Evolutionary conservation across 2,888 invertebrate species (phyloP).

Genomic region (Microctonus hyperodae): DNA sequence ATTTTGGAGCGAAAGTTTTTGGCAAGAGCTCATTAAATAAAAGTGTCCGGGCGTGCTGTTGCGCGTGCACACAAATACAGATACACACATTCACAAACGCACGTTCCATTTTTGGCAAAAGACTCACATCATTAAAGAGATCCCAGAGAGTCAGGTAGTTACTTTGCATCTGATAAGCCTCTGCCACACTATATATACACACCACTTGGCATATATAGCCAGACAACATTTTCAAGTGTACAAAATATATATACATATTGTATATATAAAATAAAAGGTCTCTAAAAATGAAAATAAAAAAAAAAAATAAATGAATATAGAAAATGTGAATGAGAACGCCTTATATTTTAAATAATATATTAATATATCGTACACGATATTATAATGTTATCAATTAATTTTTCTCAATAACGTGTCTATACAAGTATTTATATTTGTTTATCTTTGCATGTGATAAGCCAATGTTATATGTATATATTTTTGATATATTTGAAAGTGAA

Average conservation of each 20-base stretch:
- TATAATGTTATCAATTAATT: too few relatives aligned
- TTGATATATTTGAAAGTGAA: conserved; percentile 5
- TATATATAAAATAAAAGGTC: too few relatives aligned
- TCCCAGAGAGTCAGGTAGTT: neutral
- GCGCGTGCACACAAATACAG: neutral
- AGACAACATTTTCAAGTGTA: neutral
- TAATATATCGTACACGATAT: too few relatives aligned
- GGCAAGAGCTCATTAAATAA: neutral
- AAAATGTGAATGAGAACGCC: too few relatives aligned
- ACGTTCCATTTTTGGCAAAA: neutral
- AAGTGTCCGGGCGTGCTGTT: too few relatives aligned
- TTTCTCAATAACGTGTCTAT: too few relatives aligned
- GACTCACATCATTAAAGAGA: conserved; percentile 5
- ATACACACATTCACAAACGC: neutral
- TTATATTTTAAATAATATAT: too few relatives aligned
- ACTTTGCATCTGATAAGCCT: conserved; percentile 9
- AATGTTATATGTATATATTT: neutral
- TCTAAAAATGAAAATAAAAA: too few relatives aligned
- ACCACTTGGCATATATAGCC: too few relatives aligned
- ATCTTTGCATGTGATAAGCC: neutral
- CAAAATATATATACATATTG: neutral
- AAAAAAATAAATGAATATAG: too few relatives aligned
- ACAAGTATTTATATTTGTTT: neutral
- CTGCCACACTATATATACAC: neutral
- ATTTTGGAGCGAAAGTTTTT: neutral